Percentiles rank a stretch among this genome's conserved stretches.
Conservation (phyloP, 2,888 invertebrate species). For the Fragum sueziense region DNA sequence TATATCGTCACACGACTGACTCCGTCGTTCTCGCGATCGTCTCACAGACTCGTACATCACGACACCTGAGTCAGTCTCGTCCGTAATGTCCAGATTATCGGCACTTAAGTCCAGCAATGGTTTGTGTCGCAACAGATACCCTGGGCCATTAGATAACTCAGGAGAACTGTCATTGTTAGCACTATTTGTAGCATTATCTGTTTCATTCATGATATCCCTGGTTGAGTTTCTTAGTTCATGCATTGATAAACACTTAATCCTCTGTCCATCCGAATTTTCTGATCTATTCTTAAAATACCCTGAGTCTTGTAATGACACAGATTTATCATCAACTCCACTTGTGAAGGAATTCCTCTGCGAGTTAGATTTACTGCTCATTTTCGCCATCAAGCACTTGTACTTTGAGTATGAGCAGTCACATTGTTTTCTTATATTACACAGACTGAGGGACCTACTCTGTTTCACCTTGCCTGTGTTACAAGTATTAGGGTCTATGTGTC, state of each 20-base stretch:
- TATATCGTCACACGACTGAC: slow-evolving; percentile 43
- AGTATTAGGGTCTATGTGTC: background rate
- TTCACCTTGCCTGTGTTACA: background rate
- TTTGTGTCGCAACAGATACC: slow-evolving; percentile 27
- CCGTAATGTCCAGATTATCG: slow-evolving; percentile 48
- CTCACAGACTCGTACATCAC: slow-evolving; percentile 13
- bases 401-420: background rate
- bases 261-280: background rate
- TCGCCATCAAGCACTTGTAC: background rate
- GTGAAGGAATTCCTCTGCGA: background rate
- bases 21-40: slow-evolving; percentile 19
- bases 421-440: background rate
- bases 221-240: slow-evolving; percentile 30
- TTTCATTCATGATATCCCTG: background rate
- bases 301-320: background rate
- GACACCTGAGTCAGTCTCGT: slow-evolving; percentile 35
- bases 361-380: background rate
- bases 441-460: background rate
- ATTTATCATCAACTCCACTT: background rate
- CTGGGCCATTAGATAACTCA: background rate
- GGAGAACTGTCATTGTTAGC: background rate
- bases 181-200: background rate
- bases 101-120: slow-evolving; percentile 53
- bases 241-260: slow-evolving; percentile 31
- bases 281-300: too few relatives aligned